Base-by-base conservation (phyloP, 2,113 vertebrate genomes). In the Lutjanus erythropterus region DNA sequence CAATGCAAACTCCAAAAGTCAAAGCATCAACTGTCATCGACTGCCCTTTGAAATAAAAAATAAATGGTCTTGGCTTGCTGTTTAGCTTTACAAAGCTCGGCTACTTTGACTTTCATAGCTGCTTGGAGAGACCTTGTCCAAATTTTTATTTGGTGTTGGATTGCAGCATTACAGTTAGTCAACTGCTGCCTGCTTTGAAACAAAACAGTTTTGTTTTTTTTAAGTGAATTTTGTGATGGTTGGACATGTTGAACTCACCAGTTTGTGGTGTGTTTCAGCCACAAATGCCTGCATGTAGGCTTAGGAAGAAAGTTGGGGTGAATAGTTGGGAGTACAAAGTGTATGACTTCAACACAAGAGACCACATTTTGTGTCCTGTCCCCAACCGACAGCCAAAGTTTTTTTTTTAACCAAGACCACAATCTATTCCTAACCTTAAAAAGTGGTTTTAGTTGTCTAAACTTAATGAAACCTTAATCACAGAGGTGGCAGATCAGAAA, bases 381-480 rank as follows among this genome's bases (percentile, higher is more conserved):
- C 29, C 16, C n/a, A 6, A 53, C 27, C 23, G 35, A 23, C 25
- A 46, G 21, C 12, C 62, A 39, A 12, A 6, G 2, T 8, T n/a
- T 4, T 31, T 44, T 47, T 21, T 19, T 25, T 18, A 31, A 56
- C 53, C 15, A 18, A 18, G 53, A 21, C 55, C 29, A 33, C 29
- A 58, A 33, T 27, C 62, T 18, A 42, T 60, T 52, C 19, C 55
- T 16, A 19, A 11, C 31, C 15, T 9, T 35, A 12, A 67, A 59
- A 58, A 41, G 53, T 41, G 41, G 42, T 61, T 70, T 52, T 21
- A 44, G 29, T 53, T 25, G 16, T 10, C 39, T 46, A 55, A 79
- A 71, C 29, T 29, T 41, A 69, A 21, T 71, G 49, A 53, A 53
- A 53, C 35, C 47, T 50, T 3, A 42, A 53, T 14, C 29, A 33